Evolutionary conservation across 2,797 vertebrate species (phyloP), one percentile per base, ranked within the genome.

Genomic region (Thalassophryne amazonica): DNA sequence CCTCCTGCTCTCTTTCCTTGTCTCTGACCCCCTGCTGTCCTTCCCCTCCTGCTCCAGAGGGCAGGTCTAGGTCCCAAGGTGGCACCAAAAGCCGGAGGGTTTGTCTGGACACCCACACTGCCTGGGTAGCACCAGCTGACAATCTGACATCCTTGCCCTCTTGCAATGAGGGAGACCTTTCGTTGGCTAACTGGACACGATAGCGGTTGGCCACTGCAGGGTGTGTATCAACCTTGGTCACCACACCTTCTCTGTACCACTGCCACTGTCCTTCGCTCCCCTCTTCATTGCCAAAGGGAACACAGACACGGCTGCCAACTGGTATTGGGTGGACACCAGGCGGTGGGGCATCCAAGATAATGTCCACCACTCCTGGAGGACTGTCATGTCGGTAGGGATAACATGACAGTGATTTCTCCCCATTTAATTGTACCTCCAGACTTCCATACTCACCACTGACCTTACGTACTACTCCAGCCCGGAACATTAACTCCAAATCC

Each of bases 1-100:
- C 86, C n/a, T 89, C 83, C 17, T 66, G 76, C 38, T 88, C 82
- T 24, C 71, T 69, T 30, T 87, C 70, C 7, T 76, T 69, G 3
- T 82, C 71, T 55, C 73, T 67, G 20, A 55, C 5, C 7, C 21
- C 55, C n/a, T 65, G 83, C 9, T 79, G 79, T 41, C 10, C 71
- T 41, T 78, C 73, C 25, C 69, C 46, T 12, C 55, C 62, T 53
- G 61, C 73, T 20, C 45, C 71, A 2, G 81, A 76, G 0, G 84
- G 86, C 21, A 90, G 67, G 42, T 89, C 90, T 37, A 91, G 56
- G 65, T 92, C 93, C 93, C 93, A 94, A 0, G 92, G 93, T 0
- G 93, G 90, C 14, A 90, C 86, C 40, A 95, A 80, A 28, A 96
- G 92, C 11, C 94, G 91, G 21, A 96, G 89, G 63, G 92, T 92